Evolutionary conservation across 2,113 vertebrate species (phyloP).

Genomic region (Cryptomyrus ogoouensis): DNA sequence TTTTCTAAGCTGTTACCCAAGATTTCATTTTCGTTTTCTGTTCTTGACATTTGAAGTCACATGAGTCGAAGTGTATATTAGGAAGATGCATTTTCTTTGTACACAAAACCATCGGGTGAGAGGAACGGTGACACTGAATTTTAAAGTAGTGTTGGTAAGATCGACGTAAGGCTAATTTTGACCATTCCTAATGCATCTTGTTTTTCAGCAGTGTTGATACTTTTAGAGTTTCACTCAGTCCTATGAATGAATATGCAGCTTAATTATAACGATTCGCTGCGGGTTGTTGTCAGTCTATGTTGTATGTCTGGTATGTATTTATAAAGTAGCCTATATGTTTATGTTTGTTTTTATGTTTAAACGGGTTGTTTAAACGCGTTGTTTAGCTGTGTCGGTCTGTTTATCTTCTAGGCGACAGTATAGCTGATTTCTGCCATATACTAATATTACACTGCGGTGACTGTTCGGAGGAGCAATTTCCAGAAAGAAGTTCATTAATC

Average conservation of each 20-base stretch:
- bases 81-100: neutral
- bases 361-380: neutral
- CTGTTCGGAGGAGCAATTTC: neutral
- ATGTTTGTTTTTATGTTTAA: neutral
- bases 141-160: neutral
- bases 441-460: neutral
- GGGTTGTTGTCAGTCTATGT: neutral
- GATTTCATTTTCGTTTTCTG: constrained; percentile 13
- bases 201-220: neutral
- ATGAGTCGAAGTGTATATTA: neutral
- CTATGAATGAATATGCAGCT: neutral
- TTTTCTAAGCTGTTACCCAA: neutral
- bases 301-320: neutral
- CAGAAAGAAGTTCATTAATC: neutral
- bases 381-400: neutral
- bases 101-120: neutral
- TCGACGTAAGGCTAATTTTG: neutral
- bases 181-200: neutral
- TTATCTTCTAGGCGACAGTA: neutral
- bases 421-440: neutral
- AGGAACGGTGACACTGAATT: neutral
- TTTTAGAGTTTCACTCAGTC: neutral
- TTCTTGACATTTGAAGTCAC: neutral
- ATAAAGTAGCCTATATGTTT: neutral
- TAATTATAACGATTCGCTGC: neutral